Percentiles rank a stretch among this genome's conserved stretches.
Conservation (phyloP, 53 echinoderm and acorn worm genomes). For the Paracentrotus lividus region DNA sequence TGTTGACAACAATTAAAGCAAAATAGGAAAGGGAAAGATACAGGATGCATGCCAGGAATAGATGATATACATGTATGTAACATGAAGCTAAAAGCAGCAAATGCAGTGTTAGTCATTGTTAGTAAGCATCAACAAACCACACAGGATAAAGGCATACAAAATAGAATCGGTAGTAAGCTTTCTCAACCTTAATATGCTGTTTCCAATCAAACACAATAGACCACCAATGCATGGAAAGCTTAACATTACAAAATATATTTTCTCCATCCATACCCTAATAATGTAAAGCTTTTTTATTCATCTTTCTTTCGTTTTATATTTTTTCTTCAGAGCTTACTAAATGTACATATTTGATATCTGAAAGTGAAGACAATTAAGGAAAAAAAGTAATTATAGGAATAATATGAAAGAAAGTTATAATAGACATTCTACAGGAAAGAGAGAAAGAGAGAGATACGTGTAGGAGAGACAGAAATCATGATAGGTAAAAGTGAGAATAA, state of each 20-base stretch:
- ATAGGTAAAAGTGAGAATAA: neutral
- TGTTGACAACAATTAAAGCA: neutral
- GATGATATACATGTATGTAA: too few relatives aligned
- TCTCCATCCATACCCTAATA: neutral
- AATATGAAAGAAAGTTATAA: neutral
- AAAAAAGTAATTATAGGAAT: neutral
- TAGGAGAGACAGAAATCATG: neutral
- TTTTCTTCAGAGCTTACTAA: neutral
- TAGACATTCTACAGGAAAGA: neutral
- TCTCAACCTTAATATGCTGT: neutral
- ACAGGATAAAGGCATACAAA: neutral
- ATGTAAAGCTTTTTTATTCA: too few relatives aligned
- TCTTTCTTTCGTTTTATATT: neutral
- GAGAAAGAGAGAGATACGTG: neutral
- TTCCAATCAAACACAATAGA: neutral
- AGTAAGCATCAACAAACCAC: slow-evolving; percentile 38
- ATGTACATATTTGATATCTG: neutral
- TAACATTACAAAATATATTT: neutral
- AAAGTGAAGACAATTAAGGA: neutral
- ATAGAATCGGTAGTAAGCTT: neutral
- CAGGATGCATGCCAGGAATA: neutral
- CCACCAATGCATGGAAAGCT: neutral
- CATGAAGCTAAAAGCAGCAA: slow-evolving; percentile 55
- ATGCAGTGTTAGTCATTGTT: slow-evolving; percentile 20
- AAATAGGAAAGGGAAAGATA: neutral